Percentiles rank a stretch among this genome's conserved stretches.
phyloP scores from a whole-genome alignment of 2,113 vertebrate genomes.

The Herpetotheres cachinnans region DNA sequence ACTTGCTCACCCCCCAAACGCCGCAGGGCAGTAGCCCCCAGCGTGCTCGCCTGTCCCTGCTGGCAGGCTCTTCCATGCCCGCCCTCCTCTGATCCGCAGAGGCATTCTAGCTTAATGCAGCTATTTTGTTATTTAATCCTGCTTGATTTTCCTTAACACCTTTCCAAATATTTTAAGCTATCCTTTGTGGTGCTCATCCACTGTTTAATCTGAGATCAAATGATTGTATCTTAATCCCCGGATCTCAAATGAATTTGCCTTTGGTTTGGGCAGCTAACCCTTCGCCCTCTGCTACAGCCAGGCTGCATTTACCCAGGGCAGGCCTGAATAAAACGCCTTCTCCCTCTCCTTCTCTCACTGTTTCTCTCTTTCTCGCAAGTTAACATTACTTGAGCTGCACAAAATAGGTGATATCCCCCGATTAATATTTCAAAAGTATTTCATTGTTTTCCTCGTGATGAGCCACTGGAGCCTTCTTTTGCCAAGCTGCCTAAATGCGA shows the following conservation, averaged over 20 bases:
- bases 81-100: neutral
- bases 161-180: constrained; percentile 48
- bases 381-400: neutral
- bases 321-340: neutral
- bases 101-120: neutral
- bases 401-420: neutral
- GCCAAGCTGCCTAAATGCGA: neutral
- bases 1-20: neutral
- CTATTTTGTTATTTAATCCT: constrained; percentile 35
- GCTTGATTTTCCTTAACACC: constrained; percentile 31
- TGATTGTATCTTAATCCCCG: constrained; percentile 20
- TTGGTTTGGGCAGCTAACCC: neutral
- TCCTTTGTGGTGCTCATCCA: constrained; percentile 24
- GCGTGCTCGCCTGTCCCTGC: neutral
- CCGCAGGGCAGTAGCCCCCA: neutral
- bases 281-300: neutral
- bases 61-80: neutral
- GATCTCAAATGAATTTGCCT: neutral
- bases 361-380: neutral
- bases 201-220: constrained; percentile 31
- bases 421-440: neutral
- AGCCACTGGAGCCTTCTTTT: neutral
- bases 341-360: neutral
- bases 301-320: neutral
- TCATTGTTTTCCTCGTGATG: neutral